Evolutionary conservation across 1,140 invertebrate genomes (phyloP).

Genomic region (Bombus soroeensis): DNA sequence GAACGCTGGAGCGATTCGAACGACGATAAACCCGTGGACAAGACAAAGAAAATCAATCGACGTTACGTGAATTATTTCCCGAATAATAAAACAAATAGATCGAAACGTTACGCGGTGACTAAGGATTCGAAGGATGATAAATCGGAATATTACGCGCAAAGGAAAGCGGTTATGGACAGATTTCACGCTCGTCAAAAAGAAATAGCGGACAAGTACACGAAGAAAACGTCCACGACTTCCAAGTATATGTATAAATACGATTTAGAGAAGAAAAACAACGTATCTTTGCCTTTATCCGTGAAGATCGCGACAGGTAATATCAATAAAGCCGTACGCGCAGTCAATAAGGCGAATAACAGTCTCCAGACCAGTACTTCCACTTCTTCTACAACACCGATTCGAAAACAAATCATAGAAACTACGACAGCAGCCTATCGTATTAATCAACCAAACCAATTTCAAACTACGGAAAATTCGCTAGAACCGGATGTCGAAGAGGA

Average conservation of each 20-base stretch:
- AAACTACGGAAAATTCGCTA: neutral
- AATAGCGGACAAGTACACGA: slow-evolving; percentile 59
- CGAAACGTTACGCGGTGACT: neutral
- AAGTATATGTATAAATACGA: neutral
- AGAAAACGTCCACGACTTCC: neutral
- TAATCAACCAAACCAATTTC: neutral
- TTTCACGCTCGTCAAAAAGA: slow-evolving; percentile 62
- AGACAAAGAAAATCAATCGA: neutral
- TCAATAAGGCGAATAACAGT: neutral
- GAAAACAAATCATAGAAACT: neutral
- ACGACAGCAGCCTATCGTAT: neutral
- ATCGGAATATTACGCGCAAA: slow-evolving; percentile 63
- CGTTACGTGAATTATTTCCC: neutral
- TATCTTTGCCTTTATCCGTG: neutral
- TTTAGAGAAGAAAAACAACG: neutral
- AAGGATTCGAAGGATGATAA: neutral
- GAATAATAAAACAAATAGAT: neutral
- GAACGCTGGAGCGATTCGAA: neutral
- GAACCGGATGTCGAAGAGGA: neutral
- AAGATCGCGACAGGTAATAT: neutral
- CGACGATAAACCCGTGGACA: neutral
- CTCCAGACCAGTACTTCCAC: too few species aligned
- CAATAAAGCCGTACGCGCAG: neutral
- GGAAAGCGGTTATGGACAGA: slow-evolving; percentile 68
- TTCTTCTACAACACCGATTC: neutral